Conservation (phyloP, 37 sponge, comb jelly and placozoan species). For the Cladorhizidae sp. region DNA sequence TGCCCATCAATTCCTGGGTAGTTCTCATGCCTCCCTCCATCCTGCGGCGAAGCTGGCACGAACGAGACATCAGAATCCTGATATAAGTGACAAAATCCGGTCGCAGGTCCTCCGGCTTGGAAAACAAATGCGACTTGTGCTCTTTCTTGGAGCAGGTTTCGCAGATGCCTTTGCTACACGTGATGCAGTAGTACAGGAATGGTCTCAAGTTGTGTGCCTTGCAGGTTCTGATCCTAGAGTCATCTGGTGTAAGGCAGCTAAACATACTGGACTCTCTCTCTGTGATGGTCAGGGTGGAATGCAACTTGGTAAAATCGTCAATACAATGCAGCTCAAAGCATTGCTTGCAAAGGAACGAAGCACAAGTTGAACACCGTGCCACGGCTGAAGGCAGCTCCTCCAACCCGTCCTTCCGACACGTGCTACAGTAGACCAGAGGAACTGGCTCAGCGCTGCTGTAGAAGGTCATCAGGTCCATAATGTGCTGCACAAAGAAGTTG, state of each 20-base stretch:
- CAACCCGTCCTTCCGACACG: slow-evolving; percentile 45
- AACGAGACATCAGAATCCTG: slow-evolving; percentile 25
- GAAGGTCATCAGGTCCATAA: slow-evolving; percentile 60
- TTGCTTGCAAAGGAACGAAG: slow-evolving; percentile 43
- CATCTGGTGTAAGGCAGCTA: slow-evolving; percentile 28
- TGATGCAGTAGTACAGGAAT: slow-evolving; percentile 32
- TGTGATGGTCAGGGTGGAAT: slow-evolving; percentile 49
- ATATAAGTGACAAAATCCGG: slow-evolving; percentile 31
- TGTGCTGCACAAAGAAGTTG: slow-evolving; percentile 61
- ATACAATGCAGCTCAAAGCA: slow-evolving; percentile 53
- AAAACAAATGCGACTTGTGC: slow-evolving; percentile 33
- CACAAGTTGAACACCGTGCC: slow-evolving; percentile 48
- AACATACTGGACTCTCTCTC: slow-evolving; percentile 28
- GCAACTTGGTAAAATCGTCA: slow-evolving; percentile 57
- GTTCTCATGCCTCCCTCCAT: slow-evolving; percentile 21
- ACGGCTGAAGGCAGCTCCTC: slow-evolving; percentile 35
- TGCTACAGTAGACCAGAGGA: slow-evolving; percentile 45
- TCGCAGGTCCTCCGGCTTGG: slow-evolving; percentile 32
- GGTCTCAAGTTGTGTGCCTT: slow-evolving; percentile 38
- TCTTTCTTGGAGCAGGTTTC: slow-evolving; percentile 32
- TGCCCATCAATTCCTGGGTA: slow-evolving; percentile 30
- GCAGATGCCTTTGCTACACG: slow-evolving; percentile 55
- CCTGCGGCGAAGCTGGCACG: slow-evolving; percentile 9
- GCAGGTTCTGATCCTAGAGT: slow-evolving; percentile 35
- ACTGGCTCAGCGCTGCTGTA: slow-evolving; percentile 59